phyloP scores from a whole-genome alignment of 1,140 invertebrate species.

The Halotydeus destructor region DNA sequence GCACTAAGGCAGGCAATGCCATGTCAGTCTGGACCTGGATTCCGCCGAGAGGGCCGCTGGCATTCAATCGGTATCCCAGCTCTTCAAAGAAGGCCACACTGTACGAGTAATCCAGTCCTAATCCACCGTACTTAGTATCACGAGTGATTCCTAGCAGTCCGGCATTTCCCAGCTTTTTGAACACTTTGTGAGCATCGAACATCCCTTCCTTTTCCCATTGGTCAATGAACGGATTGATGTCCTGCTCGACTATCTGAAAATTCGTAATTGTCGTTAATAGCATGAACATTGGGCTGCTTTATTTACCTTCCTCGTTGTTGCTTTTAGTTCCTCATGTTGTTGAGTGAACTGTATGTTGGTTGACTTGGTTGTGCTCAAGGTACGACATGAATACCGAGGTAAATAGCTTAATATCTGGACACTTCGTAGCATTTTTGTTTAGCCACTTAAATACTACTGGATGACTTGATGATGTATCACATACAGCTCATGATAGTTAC shows the following conservation, averaged over 20 bases:
- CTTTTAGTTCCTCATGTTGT: constrained; percentile 18
- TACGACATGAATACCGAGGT: no score
- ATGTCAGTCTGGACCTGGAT: constrained; percentile 36
- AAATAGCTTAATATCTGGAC: no score
- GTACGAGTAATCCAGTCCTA: constrained; percentile 36
- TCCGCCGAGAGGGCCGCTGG: constrained; percentile 33
- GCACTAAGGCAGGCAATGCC: constrained; percentile 19
- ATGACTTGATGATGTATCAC: no score
- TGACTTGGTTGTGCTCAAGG: neutral
- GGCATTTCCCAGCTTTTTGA: constrained; percentile 33
- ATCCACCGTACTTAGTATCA: constrained; percentile 3
- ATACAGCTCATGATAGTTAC: no score
- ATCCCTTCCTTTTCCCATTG: constrained; percentile 31
- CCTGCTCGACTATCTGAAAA: constrained; percentile 30
- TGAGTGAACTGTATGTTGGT: constrained; percentile 13
- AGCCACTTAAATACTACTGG: no score
- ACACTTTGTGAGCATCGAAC: constrained; percentile 33
- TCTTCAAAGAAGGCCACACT: constrained; percentile 33
- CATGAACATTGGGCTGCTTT: neutral
- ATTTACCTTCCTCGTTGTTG: constrained; percentile 17
- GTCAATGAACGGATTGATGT: constrained; percentile 37
- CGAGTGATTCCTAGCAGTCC: constrained; percentile 35
- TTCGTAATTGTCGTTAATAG: neutral
- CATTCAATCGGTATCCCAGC: constrained; percentile 29
- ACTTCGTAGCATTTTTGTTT: no score